Base-by-base conservation (phyloP, 2,888 invertebrate genomes). In the Pseudococcus longispinus region DNA sequence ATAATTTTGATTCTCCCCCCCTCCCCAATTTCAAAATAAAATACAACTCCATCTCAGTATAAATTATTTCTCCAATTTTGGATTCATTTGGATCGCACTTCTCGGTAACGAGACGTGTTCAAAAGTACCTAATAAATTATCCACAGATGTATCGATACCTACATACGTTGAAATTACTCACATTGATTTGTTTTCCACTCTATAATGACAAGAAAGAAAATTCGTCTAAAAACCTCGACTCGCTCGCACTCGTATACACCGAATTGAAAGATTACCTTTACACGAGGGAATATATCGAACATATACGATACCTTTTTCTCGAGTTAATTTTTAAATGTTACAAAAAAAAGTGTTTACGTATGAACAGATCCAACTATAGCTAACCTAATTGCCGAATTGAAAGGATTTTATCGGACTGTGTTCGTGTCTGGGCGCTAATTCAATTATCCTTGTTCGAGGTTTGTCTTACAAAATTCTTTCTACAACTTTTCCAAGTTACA, bases 341-440 rank as follows among this genome's bases (percentile, higher is more conserved):
- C 77, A 80, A 80, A 80, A 74, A 70, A 80, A 80, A 42, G 77
- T 80, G 77, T 80, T 80, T 42, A 42, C 77, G 37, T 80, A 80
- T 80, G 77, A 80, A n/a, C 42, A 80, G 37, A 80, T 37, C 77
- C 37, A 80, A 32, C 77, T 80, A 29, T 32, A 42, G 20, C 37
- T 80, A 80, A 80, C 77, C 37, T 80, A 80, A 80, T 80, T 80
- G 77, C 77, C 77, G 77, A 26, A 80, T 42, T 80, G 77, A 80
- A 80, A 80, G 77, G 77, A 80, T 80, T 80, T 80, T 80, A 80
- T 80, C 32, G 29, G 70, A 37, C 77, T 42, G 23, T n/a, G 77
- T 80, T 80, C 77, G 77, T 80, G 77, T 80, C 77, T 42, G 77
- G 37, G 42, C 77, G 77, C 77, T 80, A 80, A 80, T 80, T 80